Evolutionary conservation across 2,113 vertebrate genomes (phyloP).

Genomic region (Prinia subflava): DNA sequence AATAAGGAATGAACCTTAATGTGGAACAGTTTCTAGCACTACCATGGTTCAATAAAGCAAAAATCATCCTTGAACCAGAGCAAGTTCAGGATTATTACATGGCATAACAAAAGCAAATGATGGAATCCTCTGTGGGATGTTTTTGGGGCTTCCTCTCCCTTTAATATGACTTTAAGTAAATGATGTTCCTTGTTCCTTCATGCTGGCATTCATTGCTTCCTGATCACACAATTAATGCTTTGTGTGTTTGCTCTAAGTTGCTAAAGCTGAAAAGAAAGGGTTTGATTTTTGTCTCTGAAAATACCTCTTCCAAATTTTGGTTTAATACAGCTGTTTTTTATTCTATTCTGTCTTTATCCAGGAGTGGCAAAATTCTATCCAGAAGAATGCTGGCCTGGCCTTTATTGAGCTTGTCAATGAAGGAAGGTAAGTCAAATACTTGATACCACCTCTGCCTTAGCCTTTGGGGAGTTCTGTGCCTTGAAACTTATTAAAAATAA

Average conservation of each 20-base stretch:
- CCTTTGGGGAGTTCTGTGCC: not conserved
- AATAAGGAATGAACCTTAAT: not conserved
- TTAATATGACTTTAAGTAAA: not conserved
- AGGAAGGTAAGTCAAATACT: conserved; percentile 77
- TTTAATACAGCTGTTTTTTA: not conserved
- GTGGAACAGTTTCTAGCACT: not conserved
- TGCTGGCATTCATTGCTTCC: not conserved
- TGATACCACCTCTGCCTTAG: not conserved
- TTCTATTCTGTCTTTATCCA: conserved; percentile 1
- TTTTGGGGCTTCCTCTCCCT: not conserved
- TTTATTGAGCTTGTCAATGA: conserved; percentile 93
- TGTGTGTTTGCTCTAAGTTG: conserved; percentile 13
- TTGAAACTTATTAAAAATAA: not conserved
- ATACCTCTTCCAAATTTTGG: not conserved
- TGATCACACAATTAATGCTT: not conserved
- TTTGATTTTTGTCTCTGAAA: conserved; percentile 57
- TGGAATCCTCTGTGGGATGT: not conserved
- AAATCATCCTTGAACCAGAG: not conserved
- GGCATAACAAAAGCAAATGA: not conserved
- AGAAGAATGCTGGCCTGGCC: conserved; percentile 88
- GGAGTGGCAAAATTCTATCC: conserved; percentile 95
- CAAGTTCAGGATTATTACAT: not conserved
- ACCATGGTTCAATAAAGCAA: not conserved
- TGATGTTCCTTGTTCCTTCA: not conserved
- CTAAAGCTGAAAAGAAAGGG: conserved; percentile 17